Evolutionary conservation across 2,797 vertebrate genomes (phyloP).

Genomic region (Cichlasoma orientale): DNA sequence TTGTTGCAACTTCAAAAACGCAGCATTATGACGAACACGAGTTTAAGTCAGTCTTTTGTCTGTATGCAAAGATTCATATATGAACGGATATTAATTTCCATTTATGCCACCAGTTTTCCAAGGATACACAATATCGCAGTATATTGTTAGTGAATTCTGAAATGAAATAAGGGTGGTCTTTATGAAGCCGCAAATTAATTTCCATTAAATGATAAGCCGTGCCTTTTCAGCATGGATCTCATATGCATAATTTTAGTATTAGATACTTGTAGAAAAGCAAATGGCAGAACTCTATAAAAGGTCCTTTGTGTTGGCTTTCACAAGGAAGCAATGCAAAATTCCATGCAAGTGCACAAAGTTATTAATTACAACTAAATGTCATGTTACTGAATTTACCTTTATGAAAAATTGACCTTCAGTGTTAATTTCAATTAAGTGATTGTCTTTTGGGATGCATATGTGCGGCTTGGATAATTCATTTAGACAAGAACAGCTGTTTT

Average conservation of each 20-base stretch:
- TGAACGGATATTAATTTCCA: constrained; percentile 44
- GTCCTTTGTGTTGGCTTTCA: constrained; percentile 4
- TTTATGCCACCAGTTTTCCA: constrained; percentile 16
- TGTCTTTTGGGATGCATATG: constrained; percentile 26
- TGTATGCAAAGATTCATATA: constrained; percentile 16
- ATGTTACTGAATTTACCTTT: constrained; percentile 48
- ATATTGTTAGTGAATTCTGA: constrained; percentile 4
- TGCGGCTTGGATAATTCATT: constrained; percentile 42
- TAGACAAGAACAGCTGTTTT: constrained; percentile 20
- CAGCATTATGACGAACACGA: not conserved
- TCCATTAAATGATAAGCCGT: constrained; percentile 56
- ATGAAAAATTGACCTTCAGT: constrained; percentile 42
- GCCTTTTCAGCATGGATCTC: constrained; percentile 22
- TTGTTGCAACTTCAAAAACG: not conserved
- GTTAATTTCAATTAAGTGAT: constrained; percentile 49
- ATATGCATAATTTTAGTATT: constrained; percentile 34
- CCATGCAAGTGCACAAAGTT: constrained; percentile 16
- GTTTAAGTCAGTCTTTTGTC: constrained; percentile 28
- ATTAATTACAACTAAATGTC: constrained; percentile 61
- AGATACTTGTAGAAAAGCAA: constrained; percentile 20
- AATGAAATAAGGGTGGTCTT: constrained; percentile 27
- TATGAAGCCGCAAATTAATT: constrained; percentile 37
- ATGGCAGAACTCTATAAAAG: constrained; percentile 9
- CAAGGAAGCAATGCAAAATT: constrained; percentile 23
- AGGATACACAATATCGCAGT: constrained; percentile 1